phyloP scores from a whole-genome alignment of 2,113 vertebrate species.

The Willisornis vidua region DNA sequence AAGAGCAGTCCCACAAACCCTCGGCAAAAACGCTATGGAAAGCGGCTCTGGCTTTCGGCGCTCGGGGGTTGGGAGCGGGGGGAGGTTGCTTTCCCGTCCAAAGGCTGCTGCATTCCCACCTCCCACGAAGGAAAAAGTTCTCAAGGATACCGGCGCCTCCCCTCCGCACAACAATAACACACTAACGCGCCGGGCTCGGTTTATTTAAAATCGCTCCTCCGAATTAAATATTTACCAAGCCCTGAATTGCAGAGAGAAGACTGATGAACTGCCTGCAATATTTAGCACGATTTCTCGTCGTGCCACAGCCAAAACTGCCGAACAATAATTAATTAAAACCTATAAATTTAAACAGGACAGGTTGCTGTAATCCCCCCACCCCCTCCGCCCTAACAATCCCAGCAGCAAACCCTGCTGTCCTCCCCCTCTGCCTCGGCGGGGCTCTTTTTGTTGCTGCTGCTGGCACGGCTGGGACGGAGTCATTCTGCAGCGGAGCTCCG shows the following conservation, averaged over 20 bases:
- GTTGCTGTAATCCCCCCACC: not conserved
- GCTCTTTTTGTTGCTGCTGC: slow-evolving; percentile 30
- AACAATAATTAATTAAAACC: slow-evolving; percentile 68
- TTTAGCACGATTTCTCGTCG: slow-evolving; percentile 51
- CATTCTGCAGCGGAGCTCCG: not conserved
- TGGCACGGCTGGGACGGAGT: not conserved
- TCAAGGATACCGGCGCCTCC: not conserved
- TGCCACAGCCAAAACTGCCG: not conserved
- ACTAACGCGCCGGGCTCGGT: not conserved
- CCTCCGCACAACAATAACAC: slow-evolving; percentile 22
- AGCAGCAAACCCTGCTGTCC: not conserved
- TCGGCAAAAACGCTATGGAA: not conserved
- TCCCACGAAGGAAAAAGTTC: slow-evolving; percentile 22
- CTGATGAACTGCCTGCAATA: slow-evolving; percentile 35
- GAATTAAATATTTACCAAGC: slow-evolving; percentile 71
- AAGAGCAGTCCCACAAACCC: not conserved
- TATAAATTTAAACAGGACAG: slow-evolving; percentile 66
- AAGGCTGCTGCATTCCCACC: not conserved
- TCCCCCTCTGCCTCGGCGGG: not conserved
- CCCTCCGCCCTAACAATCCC: not conserved
- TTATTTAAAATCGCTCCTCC: slow-evolving; percentile 29
- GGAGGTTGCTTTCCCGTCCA: not conserved
- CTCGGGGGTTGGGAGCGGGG: not conserved
- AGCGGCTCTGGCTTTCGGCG: not conserved
- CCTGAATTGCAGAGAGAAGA: slow-evolving; percentile 16